These are phyloP conservation scores for Peucedramus taeniatus DNA, from an alignment of 2,113 vertebrate genomes.

Conservation along the genomic window DNA sequence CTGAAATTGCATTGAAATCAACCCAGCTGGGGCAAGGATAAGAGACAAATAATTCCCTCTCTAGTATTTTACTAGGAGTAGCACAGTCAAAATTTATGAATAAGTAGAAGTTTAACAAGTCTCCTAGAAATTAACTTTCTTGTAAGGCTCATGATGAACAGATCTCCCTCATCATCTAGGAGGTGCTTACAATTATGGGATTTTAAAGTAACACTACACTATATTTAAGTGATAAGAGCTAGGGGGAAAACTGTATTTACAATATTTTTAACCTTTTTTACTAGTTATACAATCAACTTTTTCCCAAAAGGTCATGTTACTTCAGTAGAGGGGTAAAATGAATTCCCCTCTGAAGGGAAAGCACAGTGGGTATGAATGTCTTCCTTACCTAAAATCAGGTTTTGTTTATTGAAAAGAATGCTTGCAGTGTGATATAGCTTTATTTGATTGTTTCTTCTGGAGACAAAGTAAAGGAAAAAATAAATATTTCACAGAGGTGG, in stretches of 20 bases:
- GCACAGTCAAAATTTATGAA: not conserved
- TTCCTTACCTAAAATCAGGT: not conserved
- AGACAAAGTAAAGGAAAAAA: not conserved
- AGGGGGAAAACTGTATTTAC: not conserved
- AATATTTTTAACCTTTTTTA: not conserved
- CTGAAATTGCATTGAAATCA: not conserved
- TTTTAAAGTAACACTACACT: not conserved
- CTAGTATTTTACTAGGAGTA: not conserved
- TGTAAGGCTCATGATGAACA: not conserved
- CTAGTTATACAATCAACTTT: not conserved
- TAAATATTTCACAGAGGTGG: not conserved
- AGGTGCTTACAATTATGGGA: not conserved
- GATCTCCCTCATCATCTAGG: not conserved
- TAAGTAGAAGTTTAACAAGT: not conserved
- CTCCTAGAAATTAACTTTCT: not conserved
- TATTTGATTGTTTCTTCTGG: not conserved
- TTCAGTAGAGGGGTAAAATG: not conserved
- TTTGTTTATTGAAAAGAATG: not conserved
- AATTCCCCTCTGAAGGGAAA: not conserved
- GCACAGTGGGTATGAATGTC: not conserved
- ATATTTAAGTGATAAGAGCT: not conserved
- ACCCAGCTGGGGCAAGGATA: not conserved
- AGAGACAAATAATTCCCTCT: not conserved
- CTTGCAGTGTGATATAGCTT: not conserved
- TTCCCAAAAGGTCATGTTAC: not conserved